These are phyloP conservation scores for Luffia ferchaultella DNA, from an alignment of 2,888 invertebrate species.

Conservation along the genomic window DNA sequence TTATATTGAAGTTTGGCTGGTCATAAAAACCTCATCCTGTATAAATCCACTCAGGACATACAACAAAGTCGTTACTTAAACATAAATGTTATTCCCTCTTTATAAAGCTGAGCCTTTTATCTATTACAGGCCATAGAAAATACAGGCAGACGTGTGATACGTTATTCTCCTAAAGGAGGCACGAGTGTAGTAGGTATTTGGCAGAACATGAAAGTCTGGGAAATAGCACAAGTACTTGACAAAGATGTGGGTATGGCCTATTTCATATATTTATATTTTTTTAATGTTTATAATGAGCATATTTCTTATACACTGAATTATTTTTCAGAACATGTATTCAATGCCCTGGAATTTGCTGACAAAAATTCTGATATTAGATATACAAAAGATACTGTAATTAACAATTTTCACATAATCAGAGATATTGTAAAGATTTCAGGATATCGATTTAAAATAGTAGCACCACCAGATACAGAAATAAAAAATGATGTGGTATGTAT, in stretches of 20 bases:
- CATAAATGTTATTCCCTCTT: background rate
- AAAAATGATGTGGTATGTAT: slow-evolving; percentile 35
- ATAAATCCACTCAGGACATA: no score
- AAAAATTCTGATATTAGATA: slow-evolving; percentile 60
- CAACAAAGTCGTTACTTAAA: background rate
- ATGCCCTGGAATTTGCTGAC: slow-evolving; percentile 72
- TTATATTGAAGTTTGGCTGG: background rate
- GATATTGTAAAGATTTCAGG: slow-evolving; percentile 76
- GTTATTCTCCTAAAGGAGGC: slow-evolving; percentile 66
- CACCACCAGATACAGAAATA: slow-evolving; percentile 48
- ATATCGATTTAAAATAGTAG: slow-evolving; percentile 63
- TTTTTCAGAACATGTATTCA: slow-evolving; percentile 71
- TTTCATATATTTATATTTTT: slow-evolving; percentile 1
- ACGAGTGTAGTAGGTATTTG: slow-evolving; percentile 73
- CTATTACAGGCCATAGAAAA: slow-evolving; percentile 32
- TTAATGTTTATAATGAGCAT: background rate
- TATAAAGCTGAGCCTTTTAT: background rate
- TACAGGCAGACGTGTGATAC: slow-evolving; percentile 55
- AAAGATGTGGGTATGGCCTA: slow-evolving; percentile 66
- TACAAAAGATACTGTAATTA: slow-evolving; percentile 63
- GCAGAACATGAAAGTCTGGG: slow-evolving; percentile 81
- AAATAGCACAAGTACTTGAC: slow-evolving; percentile 72
- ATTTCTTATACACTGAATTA: no score
- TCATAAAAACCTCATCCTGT: background rate
- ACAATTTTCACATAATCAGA: slow-evolving; percentile 70